Percentiles rank a stretch among this genome's conserved stretches.
Conservation (phyloP, 2,113 vertebrate species). For the Saguinus midas region DNA sequence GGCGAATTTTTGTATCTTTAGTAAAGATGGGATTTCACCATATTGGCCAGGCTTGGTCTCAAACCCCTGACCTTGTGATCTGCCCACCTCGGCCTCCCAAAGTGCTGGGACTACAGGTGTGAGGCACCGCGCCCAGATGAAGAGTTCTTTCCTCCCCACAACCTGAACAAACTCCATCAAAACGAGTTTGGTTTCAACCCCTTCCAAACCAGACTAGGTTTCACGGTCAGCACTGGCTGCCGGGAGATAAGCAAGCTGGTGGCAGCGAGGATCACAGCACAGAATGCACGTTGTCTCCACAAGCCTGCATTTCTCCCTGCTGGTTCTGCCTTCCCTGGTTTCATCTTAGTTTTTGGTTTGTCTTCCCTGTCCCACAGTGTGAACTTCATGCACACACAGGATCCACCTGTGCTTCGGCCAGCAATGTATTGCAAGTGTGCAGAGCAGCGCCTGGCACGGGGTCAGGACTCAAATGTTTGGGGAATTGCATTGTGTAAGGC, state of each 20-base stretch:
- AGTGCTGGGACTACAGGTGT: too few relatives aligned
- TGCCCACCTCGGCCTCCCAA: too few relatives aligned
- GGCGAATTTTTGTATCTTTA: too few relatives aligned
- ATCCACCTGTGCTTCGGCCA: neutral
- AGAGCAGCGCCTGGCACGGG: neutral
- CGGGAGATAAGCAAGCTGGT: neutral
- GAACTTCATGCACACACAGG: neutral
- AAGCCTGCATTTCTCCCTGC: neutral
- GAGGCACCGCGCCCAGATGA: too few relatives aligned
- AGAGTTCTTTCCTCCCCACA: neutral
- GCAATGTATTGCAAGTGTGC: neutral
- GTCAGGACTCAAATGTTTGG: neutral
- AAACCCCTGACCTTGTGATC: too few relatives aligned
- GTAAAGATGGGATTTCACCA: too few relatives aligned
- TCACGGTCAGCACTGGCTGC: neutral
- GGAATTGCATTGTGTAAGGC: neutral
- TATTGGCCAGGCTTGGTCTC: too few relatives aligned
- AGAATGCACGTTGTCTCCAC: neutral
- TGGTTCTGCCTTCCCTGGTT: neutral
- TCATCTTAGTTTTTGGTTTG: neutral
- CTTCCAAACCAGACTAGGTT: neutral
- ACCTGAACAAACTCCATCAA: neutral
- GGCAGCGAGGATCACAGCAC: rapidly evolving
- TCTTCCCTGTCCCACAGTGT: neutral
- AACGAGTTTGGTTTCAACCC: neutral